A percentile compares a stretch with the other conserved stretches of the same genome.
Evolutionary conservation across 1,140 invertebrate genomes (phyloP).

Genomic region (Eulimnadia texana): DNA sequence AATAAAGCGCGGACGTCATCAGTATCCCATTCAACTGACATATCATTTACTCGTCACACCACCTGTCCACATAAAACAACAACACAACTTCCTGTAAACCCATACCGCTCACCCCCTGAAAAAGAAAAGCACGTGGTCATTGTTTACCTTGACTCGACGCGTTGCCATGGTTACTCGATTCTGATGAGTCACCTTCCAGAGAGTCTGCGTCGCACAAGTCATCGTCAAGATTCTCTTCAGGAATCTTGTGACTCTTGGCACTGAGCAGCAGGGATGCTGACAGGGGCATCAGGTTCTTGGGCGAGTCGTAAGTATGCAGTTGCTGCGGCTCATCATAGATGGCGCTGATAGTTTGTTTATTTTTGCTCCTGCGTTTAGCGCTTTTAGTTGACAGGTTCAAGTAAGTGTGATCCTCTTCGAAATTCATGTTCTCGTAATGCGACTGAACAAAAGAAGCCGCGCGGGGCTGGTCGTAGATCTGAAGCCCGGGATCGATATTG

Average conservation of each 20-base stretch:
- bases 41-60: not conserved
- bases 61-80: not conserved
- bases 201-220: conserved; percentile 10
- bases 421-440: conserved; percentile 7
- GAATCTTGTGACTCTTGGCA: not conserved
- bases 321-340: conserved; percentile 8
- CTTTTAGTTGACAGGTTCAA: not conserved
- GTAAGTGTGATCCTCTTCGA: conserved; percentile 9
- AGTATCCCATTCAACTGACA: not conserved
- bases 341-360: not conserved
- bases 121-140: not conserved
- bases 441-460: not conserved
- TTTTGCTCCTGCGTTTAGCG: not conserved
- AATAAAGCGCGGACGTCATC: not conserved
- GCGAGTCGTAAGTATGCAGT: conserved; percentile 5
- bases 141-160: not conserved
- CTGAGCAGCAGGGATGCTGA: conserved; percentile 9
- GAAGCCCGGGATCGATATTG: not conserved
- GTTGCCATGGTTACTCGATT: not conserved
- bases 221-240: not conserved
- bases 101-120: not conserved
- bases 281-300: conserved; percentile 9
- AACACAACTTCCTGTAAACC: not conserved
- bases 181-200: conserved; percentile 9
- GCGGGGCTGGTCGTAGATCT: not conserved